Evolutionary conservation across 1,140 invertebrate species (phyloP), one percentile per base, ranked within the genome.

Genomic region (Andricus grossulariae): DNA sequence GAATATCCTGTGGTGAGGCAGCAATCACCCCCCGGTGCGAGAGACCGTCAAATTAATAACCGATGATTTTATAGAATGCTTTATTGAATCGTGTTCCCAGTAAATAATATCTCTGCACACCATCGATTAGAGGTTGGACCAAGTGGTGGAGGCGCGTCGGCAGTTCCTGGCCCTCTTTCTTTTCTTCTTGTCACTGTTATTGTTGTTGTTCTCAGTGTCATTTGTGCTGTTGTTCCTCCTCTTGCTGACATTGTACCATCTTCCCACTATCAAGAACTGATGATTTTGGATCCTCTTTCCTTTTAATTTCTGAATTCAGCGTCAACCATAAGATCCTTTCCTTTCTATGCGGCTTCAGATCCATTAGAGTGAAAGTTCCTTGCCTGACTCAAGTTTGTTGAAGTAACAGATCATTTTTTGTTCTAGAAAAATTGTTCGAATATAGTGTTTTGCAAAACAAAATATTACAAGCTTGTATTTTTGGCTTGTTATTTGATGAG

Each of bases 41-140:
- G 70, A 82, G 80, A 84, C 85, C 88, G 85, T 91, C 88, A 90
- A 91, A 91, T 91, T 90, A 91, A 91, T 90, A 91, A 91, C 84
- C 87, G 85, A 91, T 91, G 90, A 91, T 90, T 90, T 90, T 88
- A 88, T 89, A 89, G 82, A 89, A 89, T 86, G 86, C 80, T 85
- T 89, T 85, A 89, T 89, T 89, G 86, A 90, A 89, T 89, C 87
- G 86, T 86, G 85, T 85, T 82, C 84, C 60, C 80, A 80, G 81
- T 85, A 87, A 85, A 86, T 84, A 85, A 85, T 88, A 88, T 88
- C 84, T 83, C 50, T 71, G 79, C 77, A 80, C 85, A 83, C 84
- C 82, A 88, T 88, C 86, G 83, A 76, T 71, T 76, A 19, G 74
- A 79, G 66, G 75, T 71, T 78, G 55, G 52, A 54, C 1, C 15